Conservation (phyloP, 92 coral and sea anemone genomes). For the Desmophyllum pertusum region DNA sequence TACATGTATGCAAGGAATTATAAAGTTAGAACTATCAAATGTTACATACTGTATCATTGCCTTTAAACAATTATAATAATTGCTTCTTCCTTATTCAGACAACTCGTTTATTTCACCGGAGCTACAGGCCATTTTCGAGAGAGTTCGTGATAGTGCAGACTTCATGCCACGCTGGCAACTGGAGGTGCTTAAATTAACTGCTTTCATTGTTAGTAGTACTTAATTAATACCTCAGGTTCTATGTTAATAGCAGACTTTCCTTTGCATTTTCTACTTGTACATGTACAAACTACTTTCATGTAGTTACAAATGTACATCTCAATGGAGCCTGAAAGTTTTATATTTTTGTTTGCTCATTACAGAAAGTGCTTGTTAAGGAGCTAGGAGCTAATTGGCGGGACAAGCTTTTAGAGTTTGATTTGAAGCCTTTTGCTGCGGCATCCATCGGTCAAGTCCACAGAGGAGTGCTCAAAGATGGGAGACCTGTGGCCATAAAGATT, state of each 20-base stretch:
- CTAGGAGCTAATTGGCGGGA: slow-evolving; percentile 84
- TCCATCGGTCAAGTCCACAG: slow-evolving; percentile 99
- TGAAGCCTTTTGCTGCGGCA: slow-evolving; percentile 98
- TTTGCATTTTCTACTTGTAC: too few species aligned
- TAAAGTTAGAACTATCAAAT: too few species aligned
- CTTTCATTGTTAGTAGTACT: too few species aligned
- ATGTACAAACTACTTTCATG: too few species aligned
- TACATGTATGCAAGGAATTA: too few species aligned
- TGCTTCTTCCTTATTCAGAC: slow-evolving; percentile 50
- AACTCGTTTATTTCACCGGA: slow-evolving; percentile 93
- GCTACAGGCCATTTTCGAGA: slow-evolving; percentile 85
- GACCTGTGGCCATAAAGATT: slow-evolving; percentile 90
- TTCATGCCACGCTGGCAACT: slow-evolving; percentile 99
- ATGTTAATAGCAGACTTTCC: too few species aligned
- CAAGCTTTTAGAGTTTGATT: slow-evolving; percentile 84
- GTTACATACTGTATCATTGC: neutral
- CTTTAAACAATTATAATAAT: neutral
- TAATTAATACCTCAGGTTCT: too few species aligned
- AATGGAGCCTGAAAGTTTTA: neutral
- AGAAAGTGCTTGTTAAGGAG: slow-evolving; percentile 82
- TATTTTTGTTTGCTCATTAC: neutral
- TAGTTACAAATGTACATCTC: too few species aligned
- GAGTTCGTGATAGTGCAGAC: slow-evolving; percentile 98
- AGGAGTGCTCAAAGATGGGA: slow-evolving; percentile 91
- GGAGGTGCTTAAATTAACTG: too few species aligned